phyloP scores from a whole-genome alignment of 2,888 invertebrate species.

The Acrobasis repandana region DNA sequence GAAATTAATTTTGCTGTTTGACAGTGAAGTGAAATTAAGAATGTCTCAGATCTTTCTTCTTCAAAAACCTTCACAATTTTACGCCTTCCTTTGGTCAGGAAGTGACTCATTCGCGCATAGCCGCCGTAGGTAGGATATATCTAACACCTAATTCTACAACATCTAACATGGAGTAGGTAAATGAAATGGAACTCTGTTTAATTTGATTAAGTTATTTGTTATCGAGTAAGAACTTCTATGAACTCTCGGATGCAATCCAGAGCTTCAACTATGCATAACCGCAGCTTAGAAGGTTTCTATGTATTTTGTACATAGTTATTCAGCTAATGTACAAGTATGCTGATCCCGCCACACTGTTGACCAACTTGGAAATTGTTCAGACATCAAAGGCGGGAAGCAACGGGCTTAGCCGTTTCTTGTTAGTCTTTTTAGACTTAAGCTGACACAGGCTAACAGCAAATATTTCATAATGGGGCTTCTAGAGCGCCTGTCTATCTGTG shows the following conservation, averaged over 20 bases:
- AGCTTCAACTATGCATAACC: constrained; percentile 8
- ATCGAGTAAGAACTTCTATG: constrained; percentile 2
- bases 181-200: neutral
- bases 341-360: constrained; percentile 11
- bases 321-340: constrained; percentile 17
- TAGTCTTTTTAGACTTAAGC: constrained; percentile 10
- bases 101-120: too few species aligned
- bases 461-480: constrained; percentile 7
- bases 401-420: constrained; percentile 12
- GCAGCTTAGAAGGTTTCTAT: neutral
- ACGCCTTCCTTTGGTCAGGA: too few species aligned
- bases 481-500: neutral
- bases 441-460: constrained; percentile 5
- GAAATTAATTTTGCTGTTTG: too few species aligned
- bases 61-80: too few species aligned
- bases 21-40: too few species aligned
- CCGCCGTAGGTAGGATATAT: too few species aligned
- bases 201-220: constrained; percentile 3
- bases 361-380: constrained; percentile 16
- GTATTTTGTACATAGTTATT: neutral
- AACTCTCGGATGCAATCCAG: constrained; percentile 9
- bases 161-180: neutral
- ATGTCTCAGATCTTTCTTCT: too few species aligned
- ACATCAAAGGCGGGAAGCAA: neutral
- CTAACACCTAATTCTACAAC: too few species aligned